phyloP scores from a whole-genome alignment of 2,888 invertebrate species.

The Oligia strigilis region DNA sequence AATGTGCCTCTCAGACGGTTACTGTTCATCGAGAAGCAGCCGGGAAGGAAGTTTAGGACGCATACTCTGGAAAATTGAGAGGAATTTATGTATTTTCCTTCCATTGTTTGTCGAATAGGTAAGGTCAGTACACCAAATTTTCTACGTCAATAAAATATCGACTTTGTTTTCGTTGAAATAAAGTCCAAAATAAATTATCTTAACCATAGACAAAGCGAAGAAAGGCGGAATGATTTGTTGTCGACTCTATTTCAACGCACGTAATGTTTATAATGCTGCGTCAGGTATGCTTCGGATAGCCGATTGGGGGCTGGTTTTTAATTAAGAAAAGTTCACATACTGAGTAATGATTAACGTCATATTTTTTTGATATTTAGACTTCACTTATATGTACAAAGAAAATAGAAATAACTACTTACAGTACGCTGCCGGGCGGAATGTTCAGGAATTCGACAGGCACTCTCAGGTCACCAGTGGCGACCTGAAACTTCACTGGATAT shows the following conservation, averaged over 20 bases:
- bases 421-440: conserved; percentile 75
- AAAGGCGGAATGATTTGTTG: not conserved
- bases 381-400: not conserved
- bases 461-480: conserved; percentile 64
- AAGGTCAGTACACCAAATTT: not conserved
- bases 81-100: not conserved
- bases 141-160: not conserved
- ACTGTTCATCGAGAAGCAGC: conserved; percentile 91
- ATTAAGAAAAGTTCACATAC: not conserved
- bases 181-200: not conserved
- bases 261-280: not conserved
- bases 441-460: conserved; percentile 81
- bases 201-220: not conserved
- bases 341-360: not conserved
- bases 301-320: not conserved
- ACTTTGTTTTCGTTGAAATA: not conserved
- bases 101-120: not conserved
- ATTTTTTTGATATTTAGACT: not conserved
- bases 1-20: conserved; percentile 89
- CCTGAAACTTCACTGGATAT: conserved; percentile 74
- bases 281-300: not conserved
- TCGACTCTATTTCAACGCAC: not conserved
- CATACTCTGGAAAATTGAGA: conserved; percentile 88
- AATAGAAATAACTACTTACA: conserved; percentile 73
- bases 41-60: conserved; percentile 88